Evolutionary conservation across 2,888 invertebrate species (phyloP).

Genomic region (Cyclophora punctaria): DNA sequence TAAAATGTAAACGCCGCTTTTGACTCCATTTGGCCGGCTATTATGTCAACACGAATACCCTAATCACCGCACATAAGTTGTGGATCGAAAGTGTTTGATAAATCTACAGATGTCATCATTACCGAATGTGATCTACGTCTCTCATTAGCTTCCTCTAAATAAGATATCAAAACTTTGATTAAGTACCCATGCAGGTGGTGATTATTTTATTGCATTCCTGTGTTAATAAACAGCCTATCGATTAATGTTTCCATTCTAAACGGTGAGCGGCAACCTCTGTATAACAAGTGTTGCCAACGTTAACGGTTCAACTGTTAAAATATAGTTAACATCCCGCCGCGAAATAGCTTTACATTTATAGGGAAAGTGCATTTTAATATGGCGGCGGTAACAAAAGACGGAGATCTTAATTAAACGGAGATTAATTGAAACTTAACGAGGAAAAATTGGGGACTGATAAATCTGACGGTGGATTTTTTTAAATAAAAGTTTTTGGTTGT

Average conservation of each 20-base stretch:
- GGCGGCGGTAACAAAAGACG: constrained; percentile 5
- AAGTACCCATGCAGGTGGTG: constrained; percentile 44
- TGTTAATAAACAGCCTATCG: constrained; percentile 50
- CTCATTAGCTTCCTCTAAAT: constrained; percentile 70
- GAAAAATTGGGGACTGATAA: constrained; percentile 31
- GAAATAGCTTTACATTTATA: constrained; percentile 28
- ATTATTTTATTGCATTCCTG: constrained; percentile 69
- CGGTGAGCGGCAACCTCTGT: constrained; percentile 23
- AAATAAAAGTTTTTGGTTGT: constrained; percentile 53
- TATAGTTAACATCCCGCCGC: constrained; percentile 36
- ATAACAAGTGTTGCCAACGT: constrained; percentile 12
- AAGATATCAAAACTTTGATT: constrained; percentile 65
- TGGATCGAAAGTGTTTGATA: constrained; percentile 69
- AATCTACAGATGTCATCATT: constrained; percentile 63
- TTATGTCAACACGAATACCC: constrained; percentile 68
- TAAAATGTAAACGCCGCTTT: constrained; percentile 43
- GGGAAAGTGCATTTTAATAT: constrained; percentile 23
- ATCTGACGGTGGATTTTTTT: constrained; percentile 21
- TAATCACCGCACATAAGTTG: constrained; percentile 64
- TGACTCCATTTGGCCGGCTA: constrained; percentile 56
- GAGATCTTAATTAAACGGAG: constrained; percentile 7
- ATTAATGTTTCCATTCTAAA: constrained; percentile 45
- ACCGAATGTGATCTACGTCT: constrained; percentile 66
- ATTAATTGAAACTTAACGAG: constrained; percentile 43
- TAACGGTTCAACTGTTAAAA: constrained; percentile 33